Conservation (phyloP, 2,888 invertebrate species). For the Oxyscelio sp. region DNA sequence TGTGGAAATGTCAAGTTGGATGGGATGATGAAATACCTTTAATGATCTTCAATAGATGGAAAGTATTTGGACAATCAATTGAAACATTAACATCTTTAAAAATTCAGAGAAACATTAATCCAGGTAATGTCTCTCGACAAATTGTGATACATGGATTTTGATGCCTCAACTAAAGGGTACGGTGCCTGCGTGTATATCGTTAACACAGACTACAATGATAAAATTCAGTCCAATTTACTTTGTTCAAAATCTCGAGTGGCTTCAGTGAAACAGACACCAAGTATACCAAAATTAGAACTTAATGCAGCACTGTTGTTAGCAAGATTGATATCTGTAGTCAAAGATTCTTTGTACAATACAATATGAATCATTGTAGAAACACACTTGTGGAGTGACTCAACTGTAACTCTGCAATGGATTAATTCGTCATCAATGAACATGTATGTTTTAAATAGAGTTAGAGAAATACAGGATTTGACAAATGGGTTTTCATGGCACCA, state of each 20-base stretch:
- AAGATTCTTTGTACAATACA: conserved; percentile 11
- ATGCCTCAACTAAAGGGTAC: conserved; percentile 19
- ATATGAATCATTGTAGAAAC: not conserved
- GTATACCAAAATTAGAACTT: conserved; percentile 35
- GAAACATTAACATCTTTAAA: not conserved
- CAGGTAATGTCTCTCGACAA: not conserved
- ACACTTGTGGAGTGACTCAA: conserved; percentile 34
- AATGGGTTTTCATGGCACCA: conserved; percentile 4
- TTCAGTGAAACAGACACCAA: not conserved
- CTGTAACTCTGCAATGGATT: conserved; percentile 40
- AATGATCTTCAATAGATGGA: not conserved
- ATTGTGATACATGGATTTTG: conserved; percentile 18
- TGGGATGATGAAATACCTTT: conserved; percentile 1
- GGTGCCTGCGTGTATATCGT: conserved; percentile 8
- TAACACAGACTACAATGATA: not conserved
- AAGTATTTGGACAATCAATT: not conserved
- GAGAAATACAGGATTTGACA: conserved; percentile 6
- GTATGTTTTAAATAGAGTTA: conserved; percentile 2
- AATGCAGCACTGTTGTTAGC: conserved; percentile 23
- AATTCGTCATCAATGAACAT: conserved; percentile 10
- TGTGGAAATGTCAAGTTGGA: conserved; percentile 2
- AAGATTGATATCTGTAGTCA: conserved; percentile 7
- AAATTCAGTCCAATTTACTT: conserved; percentile 22
- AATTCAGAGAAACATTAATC: conserved; percentile 11
- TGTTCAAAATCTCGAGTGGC: conserved; percentile 70